Conservation (phyloP, 1,140 invertebrate genomes). For the Subanguina moxae region DNA sequence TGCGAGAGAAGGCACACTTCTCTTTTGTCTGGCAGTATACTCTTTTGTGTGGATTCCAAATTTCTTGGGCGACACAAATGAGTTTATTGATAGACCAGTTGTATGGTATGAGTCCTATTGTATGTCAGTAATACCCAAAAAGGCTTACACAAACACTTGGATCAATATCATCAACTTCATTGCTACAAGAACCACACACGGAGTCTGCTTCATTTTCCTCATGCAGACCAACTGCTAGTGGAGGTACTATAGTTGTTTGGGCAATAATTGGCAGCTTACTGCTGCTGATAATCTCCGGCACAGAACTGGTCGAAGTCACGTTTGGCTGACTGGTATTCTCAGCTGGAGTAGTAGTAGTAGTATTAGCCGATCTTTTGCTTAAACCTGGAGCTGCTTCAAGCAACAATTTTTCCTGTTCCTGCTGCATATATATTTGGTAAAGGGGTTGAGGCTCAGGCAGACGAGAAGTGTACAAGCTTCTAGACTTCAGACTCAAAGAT, state of each 20-base stretch:
- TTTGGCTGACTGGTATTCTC: background rate
- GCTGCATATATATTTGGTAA: conserved; percentile 55
- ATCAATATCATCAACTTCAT: background rate
- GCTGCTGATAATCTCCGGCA: conserved; percentile 1
- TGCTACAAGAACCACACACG: conserved; percentile 5
- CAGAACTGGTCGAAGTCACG: background rate
- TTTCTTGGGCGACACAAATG: too few species aligned
- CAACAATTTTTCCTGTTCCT: conserved; percentile 46
- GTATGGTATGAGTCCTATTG: too few species aligned
- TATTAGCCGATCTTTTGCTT: too few species aligned
- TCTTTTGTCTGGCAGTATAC: too few species aligned
- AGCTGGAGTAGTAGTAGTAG: too few species aligned
- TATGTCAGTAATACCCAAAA: background rate
- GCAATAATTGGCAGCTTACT: background rate
- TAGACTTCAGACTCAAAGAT: background rate
- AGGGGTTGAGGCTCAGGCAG: conserved; percentile 49
- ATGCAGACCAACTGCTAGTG: background rate
- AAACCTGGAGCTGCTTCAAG: conserved; percentile 4
- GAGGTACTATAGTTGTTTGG: background rate
- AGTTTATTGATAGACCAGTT: too few species aligned
- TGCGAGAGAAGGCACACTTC: too few species aligned
- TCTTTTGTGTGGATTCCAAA: too few species aligned
- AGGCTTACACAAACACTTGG: conserved; percentile 9
- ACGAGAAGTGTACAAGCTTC: conserved; percentile 36
- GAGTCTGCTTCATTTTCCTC: background rate